Conservation (phyloP, 2,888 invertebrate genomes). For the Drosophila picticornis region DNA sequence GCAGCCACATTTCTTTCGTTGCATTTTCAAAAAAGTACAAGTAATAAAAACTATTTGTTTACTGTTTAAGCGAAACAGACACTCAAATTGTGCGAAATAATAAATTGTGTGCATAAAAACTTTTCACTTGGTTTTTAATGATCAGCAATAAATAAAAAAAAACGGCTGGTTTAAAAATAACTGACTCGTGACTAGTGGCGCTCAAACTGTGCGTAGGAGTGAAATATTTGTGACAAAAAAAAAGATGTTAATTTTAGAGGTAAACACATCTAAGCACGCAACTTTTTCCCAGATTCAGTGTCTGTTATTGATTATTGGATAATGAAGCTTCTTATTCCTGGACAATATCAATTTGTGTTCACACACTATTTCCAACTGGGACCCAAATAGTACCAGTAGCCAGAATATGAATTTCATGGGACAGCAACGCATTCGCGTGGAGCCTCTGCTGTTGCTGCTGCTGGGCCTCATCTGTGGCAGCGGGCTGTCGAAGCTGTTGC, state of each 20-base stretch:
- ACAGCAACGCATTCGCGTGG: constrained; percentile 47
- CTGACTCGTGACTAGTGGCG: not conserved
- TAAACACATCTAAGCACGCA: not conserved
- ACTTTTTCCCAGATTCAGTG: not conserved
- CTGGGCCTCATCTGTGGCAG: constrained; percentile 77
- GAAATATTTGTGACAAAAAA: not conserved
- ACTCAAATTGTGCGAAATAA: not conserved
- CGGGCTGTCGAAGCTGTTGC: constrained; percentile 72
- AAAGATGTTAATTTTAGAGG: not conserved
- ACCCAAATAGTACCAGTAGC: not conserved
- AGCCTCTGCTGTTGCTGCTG: constrained; percentile 67
- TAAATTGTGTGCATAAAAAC: not conserved
- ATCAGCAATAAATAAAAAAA: not conserved
- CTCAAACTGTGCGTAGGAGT: not conserved
- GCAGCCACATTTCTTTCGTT: not conserved
- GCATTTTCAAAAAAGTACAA: not conserved
- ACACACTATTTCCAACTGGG: not conserved
- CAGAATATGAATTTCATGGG: constrained; percentile 31
- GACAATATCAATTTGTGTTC: not conserved
- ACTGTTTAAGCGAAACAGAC: not conserved
- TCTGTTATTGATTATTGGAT: not conserved
- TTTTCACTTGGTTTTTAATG: not conserved
- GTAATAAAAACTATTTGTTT: not conserved
- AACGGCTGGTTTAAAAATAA: not conserved
- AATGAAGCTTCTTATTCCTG: not conserved